A percentile compares a stretch with the other conserved stretches of the same genome.
Conservation (phyloP, 1,140 invertebrate genomes). For the Caenorhabditis brenneri region DNA sequence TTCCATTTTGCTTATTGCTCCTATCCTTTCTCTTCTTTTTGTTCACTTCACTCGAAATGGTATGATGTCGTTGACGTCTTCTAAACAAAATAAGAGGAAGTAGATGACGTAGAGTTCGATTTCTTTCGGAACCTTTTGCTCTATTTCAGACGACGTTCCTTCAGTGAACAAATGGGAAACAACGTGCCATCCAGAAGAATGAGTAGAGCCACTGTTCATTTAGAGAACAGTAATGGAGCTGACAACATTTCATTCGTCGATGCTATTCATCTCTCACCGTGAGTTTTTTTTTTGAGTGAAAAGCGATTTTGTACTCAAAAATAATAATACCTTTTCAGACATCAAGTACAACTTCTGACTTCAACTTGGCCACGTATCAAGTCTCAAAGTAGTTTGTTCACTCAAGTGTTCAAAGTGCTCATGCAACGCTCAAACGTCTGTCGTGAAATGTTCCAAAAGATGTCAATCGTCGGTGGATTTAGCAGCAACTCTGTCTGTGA, state of each 20-base stretch:
- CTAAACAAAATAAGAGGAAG: background rate
- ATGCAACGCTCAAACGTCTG: slow-evolving; percentile 37
- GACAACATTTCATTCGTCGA: slow-evolving; percentile 31
- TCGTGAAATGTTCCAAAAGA: slow-evolving; percentile 58
- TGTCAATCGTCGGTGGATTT: slow-evolving; percentile 59
- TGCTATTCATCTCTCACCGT: slow-evolving; percentile 19
- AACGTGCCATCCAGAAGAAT: slow-evolving; percentile 26
- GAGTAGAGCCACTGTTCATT: slow-evolving; percentile 38
- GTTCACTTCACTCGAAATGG: background rate
- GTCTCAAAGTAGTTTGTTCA: slow-evolving; percentile 12
- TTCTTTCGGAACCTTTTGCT: background rate
- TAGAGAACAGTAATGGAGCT: slow-evolving; percentile 32
- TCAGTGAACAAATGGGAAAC: slow-evolving; percentile 48
- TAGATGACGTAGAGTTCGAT: background rate
- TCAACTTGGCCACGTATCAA: slow-evolving; percentile 46
- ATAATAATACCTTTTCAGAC: slow-evolving; percentile 41
- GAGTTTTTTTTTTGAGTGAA: background rate
- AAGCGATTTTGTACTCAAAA: background rate
- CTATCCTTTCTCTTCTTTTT: slow-evolving; percentile 7
- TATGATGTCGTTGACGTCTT: slow-evolving; percentile 2
- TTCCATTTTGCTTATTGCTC: slow-evolving; percentile 39
- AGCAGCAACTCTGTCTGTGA: slow-evolving; percentile 50
- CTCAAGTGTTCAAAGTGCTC: slow-evolving; percentile 46
- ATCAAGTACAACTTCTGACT: slow-evolving; percentile 28
- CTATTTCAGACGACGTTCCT: background rate